Conservation (phyloP, 35 echinoderm and acorn worm species). For the Lytechinus variegatus region DNA sequence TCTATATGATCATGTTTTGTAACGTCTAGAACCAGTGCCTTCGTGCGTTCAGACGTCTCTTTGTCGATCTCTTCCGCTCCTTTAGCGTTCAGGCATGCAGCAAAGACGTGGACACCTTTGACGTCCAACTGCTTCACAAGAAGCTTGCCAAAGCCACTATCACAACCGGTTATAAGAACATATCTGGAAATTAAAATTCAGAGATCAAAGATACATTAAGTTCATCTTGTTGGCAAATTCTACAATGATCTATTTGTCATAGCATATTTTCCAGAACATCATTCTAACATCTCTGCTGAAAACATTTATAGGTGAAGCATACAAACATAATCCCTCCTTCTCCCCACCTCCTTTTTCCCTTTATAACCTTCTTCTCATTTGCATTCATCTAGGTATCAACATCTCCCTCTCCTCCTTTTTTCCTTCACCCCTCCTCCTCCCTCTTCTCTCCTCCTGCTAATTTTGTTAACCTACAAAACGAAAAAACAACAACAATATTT, state of each 20-base stretch:
- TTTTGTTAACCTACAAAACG: too few species aligned
- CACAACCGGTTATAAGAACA: conserved; percentile 85
- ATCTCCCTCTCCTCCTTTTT: too few species aligned
- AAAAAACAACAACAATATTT: too few species aligned
- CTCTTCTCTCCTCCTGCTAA: too few species aligned
- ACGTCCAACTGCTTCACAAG: not conserved
- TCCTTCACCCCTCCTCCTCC: too few species aligned
- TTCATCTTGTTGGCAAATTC: not conserved
- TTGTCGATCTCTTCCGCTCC: conserved; percentile 6
- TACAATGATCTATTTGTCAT: not conserved
- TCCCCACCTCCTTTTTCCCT: not conserved
- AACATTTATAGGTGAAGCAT: not conserved
- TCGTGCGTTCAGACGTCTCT: not conserved
- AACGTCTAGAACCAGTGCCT: not conserved
- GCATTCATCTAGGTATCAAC: not conserved
- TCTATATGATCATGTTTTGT: conserved; percentile 35
- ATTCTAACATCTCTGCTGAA: not conserved
- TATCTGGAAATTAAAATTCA: conserved; percentile 35
- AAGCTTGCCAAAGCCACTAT: conserved; percentile 82
- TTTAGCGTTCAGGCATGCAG: not conserved
- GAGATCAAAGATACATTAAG: not conserved
- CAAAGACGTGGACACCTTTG: not conserved
- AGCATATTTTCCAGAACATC: not conserved
- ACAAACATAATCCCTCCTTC: not conserved
- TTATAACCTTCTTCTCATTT: not conserved